Percentiles rank a stretch among this genome's conserved stretches.
phyloP scores from a whole-genome alignment of 2,888 invertebrate species.

The Ceriagrion tenellum region DNA sequence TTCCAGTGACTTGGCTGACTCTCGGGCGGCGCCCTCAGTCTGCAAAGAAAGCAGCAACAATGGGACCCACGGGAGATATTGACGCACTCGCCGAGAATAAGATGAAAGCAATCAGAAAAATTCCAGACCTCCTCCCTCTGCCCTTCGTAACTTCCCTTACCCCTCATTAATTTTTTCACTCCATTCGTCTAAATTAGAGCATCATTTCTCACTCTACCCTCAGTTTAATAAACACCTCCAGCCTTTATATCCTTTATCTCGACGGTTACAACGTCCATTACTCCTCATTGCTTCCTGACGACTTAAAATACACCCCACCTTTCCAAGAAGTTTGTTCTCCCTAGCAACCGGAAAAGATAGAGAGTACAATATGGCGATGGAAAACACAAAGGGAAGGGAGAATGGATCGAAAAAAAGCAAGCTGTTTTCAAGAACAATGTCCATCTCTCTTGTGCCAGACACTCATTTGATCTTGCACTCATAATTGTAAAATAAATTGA shows the following conservation, averaged over 20 bases:
- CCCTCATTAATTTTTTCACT: neutral
- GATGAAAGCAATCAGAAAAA: conserved; percentile 50
- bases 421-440: no score
- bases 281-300: conserved; percentile 45
- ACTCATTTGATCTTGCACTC: no score
- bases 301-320: neutral
- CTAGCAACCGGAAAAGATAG: neutral
- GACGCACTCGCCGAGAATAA: conserved; percentile 33
- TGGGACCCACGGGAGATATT: conserved; percentile 31
- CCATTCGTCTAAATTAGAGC: conserved; percentile 58
- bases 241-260: conserved; percentile 10
- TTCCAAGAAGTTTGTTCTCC: neutral
- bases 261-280: conserved; percentile 29
- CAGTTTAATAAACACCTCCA: neutral
- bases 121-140: neutral
- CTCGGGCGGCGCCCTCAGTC: neutral
- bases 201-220: neutral
- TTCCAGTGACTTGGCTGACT: neutral
- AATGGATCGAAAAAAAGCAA: no score
- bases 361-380: neutral
- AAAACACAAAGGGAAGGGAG: no score
- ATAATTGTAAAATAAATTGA: no score
- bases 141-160: neutral
- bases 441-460: no score
- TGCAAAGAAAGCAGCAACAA: neutral